Evolutionary conservation across 2,113 vertebrate species (phyloP), one percentile per base, ranked within the genome.

Genomic region (Amblyornis subalaris): DNA sequence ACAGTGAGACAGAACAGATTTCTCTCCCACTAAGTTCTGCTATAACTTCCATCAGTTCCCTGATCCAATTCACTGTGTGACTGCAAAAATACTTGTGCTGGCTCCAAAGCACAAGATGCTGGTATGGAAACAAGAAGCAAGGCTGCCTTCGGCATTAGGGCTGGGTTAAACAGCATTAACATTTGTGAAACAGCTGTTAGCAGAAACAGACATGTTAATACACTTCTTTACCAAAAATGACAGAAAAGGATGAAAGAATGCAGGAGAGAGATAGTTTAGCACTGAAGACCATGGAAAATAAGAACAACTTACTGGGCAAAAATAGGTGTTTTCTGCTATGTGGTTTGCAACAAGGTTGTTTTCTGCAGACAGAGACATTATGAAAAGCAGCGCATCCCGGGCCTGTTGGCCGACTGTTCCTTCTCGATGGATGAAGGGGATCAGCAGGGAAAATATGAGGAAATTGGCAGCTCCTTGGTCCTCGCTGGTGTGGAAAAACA

Each of bases 391-490:
- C 0, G 99, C 99, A 20, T 99, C 99, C 54, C 99, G 98, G 54
- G 99, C 99, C 91, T 99, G 99, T 91, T 99, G 99, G 35, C 99
- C 99, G n/a, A 99, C 98, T 2, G 96, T 96, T 61, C 99, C 99
- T 97, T 99, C 99, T 51, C 99, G 98, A 95, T 99, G 99, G 92
- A 99, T 99, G 96, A 99, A 99, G 38, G 99, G 99, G 96, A 99
- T 99, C 91, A 99, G 98, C 50, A 99, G 98, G 60, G 99, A 99
- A 97, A 99, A 99, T 94, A 99, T 99, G 78, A 99, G 99, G 98
- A 99, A 99, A 96, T 99, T 99, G 91, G 99, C 98, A 12, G 99
- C 99, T 77, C 99, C 99, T 96, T 99, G 99, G 96, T 99, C 99
- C 96, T 99, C 99, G 7, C 99, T 99, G 42, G 99, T 99, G 95